A percentile compares a stretch with the other conserved stretches of the same genome.
phyloP scores from a whole-genome alignment of 2,113 vertebrate genomes.

The Alces alces region DNA sequence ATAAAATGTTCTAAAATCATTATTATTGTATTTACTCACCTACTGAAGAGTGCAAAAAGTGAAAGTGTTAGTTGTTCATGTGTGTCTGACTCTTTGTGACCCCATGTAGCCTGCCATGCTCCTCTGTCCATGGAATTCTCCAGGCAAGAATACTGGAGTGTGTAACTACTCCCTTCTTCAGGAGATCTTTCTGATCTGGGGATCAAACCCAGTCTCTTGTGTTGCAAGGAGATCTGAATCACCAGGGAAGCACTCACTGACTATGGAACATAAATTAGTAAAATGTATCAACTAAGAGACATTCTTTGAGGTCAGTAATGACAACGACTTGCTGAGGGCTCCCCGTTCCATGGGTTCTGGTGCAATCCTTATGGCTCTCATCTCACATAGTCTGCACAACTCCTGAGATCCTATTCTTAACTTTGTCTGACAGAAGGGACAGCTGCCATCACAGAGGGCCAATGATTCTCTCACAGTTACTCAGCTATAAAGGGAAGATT shows the following conservation, averaged over 20 bases:
- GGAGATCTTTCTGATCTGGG: not conserved
- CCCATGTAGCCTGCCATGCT: not conserved
- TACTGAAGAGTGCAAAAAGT: not conserved
- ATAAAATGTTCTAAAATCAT: not conserved
- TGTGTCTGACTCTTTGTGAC: not conserved
- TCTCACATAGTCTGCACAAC: too few relatives aligned
- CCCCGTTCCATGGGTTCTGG: rapidly evolving
- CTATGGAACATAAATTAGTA: not conserved
- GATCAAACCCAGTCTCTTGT: not conserved
- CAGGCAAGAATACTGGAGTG: not conserved
- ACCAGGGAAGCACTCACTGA: not conserved
- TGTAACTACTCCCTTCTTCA: not conserved
- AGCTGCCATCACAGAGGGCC: not conserved
- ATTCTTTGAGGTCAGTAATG: not conserved
- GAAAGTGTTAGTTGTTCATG: not conserved
- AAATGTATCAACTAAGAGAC: not conserved
- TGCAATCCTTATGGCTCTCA: too few relatives aligned
- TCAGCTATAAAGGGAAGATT: not conserved
- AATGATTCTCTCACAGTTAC: not conserved
- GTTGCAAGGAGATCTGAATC: not conserved
- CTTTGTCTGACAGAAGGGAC: not conserved
- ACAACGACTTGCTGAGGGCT: rapidly evolving
- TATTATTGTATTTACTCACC: not conserved
- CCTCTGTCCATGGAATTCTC: not conserved
- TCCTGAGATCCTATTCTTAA: not conserved